Base-by-base conservation (phyloP, 2,113 vertebrate species). In the Indicator indicator region DNA sequence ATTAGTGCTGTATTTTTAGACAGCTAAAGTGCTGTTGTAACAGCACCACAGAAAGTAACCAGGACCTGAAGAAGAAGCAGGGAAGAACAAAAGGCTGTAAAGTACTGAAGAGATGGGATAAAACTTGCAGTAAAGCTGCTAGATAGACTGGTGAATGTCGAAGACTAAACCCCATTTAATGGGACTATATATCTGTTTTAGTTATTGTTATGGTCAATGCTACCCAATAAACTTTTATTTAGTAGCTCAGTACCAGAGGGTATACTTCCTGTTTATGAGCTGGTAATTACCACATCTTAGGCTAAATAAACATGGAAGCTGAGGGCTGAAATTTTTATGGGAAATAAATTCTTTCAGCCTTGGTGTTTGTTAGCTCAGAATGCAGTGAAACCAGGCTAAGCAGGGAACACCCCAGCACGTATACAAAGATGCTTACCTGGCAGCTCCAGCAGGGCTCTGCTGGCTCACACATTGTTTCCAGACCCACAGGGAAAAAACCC, bases 221-320 rank as follows among this genome's bases (percentile, higher is more conserved):
- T 76, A 89, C 59, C 63, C 74, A 79, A 89, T 96, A 93, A 95
- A 94, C 70, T 94, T 86, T 67, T 69, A 55, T 92, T 87, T 90
- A 90, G 62, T 44, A 84, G 80, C 88, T 90, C 7, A 24, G 58
- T 73, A 82, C 81, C 8, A 1, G 65, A 90, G 50, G 44, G 55
- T 17, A 38, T 72, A 58, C 58, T 93, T 90, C 58, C 73, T 92
- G 73, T 75, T 95, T 90, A 93, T 76, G 86, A 82, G 40, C 70
- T 56, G 38, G 81, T 82, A 93, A 90, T 89, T 89, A 82, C 67
- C 70, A 78, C 58, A 30, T 62, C 69, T 69, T 88, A 50, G 93
- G 40, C 69, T 86, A 88, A 95, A 90, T 91, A 95, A 91, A 83
- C 44, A 44, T 86, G 33, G 32, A 93, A 86, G 38, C 9, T 46